Evolutionary conservation across 2,888 invertebrate genomes (phyloP).

Genomic region (Myopa tessellatipennis): DNA sequence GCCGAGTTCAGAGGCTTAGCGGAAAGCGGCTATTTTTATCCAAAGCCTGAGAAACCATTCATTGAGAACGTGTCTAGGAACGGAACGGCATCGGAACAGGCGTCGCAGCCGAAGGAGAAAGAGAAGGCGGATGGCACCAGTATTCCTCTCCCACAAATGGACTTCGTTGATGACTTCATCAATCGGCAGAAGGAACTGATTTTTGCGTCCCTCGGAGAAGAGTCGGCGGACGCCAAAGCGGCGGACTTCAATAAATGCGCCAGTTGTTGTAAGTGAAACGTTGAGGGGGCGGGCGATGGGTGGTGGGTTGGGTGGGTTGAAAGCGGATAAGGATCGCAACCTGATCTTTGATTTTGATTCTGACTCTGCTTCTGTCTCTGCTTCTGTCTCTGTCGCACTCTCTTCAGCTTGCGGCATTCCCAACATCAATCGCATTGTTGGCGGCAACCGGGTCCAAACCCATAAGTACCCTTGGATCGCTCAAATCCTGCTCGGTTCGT

Average conservation of each 20-base stretch:
- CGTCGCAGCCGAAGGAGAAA: background rate
- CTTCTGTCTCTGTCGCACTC: background rate
- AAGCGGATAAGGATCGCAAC: too few species aligned
- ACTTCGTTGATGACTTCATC: constrained; percentile 63
- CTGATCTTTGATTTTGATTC: background rate
- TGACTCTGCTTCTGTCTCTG: too few species aligned
- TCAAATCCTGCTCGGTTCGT: constrained; percentile 56
- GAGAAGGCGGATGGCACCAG: constrained; percentile 9
- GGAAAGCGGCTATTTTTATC: constrained; percentile 48
- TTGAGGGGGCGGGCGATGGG: too few species aligned
- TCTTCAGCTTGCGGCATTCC: constrained; percentile 63
- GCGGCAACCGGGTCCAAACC: constrained; percentile 60
- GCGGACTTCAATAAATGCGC: constrained; percentile 59
- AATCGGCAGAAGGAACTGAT: constrained; percentile 62
- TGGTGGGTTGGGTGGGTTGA: too few species aligned
- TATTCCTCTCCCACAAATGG: constrained; percentile 52
- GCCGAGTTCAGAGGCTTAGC: background rate
- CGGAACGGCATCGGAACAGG: background rate
- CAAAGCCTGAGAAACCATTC: constrained; percentile 38
- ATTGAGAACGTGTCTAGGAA: constrained; percentile 20
- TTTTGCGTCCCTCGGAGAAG: constrained; percentile 50
- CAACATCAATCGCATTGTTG: constrained; percentile 65
- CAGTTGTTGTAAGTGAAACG: constrained; percentile 59
- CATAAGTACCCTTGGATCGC: constrained; percentile 67
- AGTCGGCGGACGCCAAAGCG: constrained; percentile 48